Conservation (phyloP, 2,797 vertebrate genomes). For the Chaetophractus vellerosus region DNA sequence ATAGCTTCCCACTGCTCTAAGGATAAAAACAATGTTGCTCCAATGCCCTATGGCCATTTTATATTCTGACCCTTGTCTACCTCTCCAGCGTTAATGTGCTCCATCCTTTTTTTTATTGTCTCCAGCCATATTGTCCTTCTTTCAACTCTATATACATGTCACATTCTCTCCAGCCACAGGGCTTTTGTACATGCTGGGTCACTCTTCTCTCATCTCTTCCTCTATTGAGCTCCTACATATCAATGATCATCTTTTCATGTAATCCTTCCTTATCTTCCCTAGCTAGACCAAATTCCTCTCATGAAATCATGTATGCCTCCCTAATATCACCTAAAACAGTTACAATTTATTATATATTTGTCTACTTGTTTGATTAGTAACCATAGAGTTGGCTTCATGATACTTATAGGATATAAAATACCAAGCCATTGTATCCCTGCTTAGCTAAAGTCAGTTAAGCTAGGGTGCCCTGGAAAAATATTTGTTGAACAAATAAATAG, state of each 20-base stretch:
- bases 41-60: background rate
- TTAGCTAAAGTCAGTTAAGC: slow-evolving; percentile 10
- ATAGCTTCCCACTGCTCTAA: background rate
- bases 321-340: background rate
- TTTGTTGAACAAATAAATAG: background rate
- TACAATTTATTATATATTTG: background rate
- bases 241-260: background rate
- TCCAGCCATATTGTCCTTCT: background rate
- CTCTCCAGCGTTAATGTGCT: background rate
- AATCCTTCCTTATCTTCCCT: background rate
- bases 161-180: background rate
- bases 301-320: background rate
- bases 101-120: background rate
- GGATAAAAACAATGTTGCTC: background rate
- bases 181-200: background rate
- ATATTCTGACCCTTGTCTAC: background rate
- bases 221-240: background rate
- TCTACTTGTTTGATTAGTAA: background rate
- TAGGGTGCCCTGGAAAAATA: background rate
- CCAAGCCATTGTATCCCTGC: background rate
- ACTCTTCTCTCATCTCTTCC: background rate
- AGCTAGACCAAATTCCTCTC: background rate
- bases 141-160: background rate
- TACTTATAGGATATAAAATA: background rate
- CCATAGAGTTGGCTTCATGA: background rate